Conservation (phyloP, 2,797 vertebrate genomes). For the Liasis olivaceus region DNA sequence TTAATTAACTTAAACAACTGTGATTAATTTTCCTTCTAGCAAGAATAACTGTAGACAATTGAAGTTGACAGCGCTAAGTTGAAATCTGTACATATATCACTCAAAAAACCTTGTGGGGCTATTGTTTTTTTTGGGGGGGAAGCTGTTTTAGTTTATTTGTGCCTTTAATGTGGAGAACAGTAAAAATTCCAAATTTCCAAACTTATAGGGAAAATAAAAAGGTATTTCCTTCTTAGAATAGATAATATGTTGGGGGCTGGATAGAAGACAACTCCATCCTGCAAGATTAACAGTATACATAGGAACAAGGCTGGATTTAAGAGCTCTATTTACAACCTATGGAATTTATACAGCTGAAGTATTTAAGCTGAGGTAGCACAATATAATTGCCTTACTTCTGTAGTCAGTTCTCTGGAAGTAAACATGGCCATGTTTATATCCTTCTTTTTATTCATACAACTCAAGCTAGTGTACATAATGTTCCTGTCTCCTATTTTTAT, state of each 20-base stretch:
- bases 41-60: neutral
- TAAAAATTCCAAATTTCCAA: neutral
- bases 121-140: neutral
- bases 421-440: too few species aligned
- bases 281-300: neutral
- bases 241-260: neutral
- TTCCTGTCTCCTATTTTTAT: too few species aligned
- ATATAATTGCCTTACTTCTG: neutral
- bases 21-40: neutral
- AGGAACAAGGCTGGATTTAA: neutral
- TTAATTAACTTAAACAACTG: constrained; percentile 2
- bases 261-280: neutral
- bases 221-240: neutral
- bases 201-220: neutral
- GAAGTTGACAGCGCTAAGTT: constrained; percentile 17
- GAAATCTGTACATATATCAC: constrained; percentile 6
- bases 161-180: neutral
- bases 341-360: neutral
- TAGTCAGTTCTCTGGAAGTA: neutral
- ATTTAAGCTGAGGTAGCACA: neutral
- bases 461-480: too few species aligned
- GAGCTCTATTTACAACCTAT: neutral
- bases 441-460: too few species aligned
- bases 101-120: neutral
- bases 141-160: neutral